Base-by-base conservation (phyloP, 2,113 vertebrate species). In the Nycticryphes semicollaris region DNA sequence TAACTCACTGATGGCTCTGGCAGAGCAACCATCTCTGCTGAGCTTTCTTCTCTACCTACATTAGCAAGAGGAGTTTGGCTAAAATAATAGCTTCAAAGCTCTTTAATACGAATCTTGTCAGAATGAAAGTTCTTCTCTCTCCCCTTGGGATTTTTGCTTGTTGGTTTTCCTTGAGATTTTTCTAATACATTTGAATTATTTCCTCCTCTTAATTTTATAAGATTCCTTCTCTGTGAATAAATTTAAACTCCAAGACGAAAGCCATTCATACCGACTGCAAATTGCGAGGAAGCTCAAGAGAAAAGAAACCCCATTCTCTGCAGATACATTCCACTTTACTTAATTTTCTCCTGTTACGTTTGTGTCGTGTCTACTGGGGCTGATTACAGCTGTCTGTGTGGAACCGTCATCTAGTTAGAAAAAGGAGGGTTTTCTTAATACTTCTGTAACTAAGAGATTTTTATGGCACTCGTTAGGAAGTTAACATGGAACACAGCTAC, bases 11-110 rank as follows among this genome's bases (percentile, higher is more conserved):
- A 31, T 72, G 39, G n/a, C 62, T 87, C 77, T 75, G 87, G 57
- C 77, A 90, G 66, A 82, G 67, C 39, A 93, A 87, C 67, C 33
- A 21, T 94, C 87, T 91, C 78, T 79, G 43, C 50, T 66, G 78
- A 85, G 73, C 7, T 51, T 91, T 63, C 41, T 57, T 24, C 15
- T 85, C 70, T 77, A 5, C 66, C 93, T 77, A 79, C 59, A 59
- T 92, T 54, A 84, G 24, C 59, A 83, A 50, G 8, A 20, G 82
- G 68, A 84, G 12, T 89, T 93, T 4, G 10, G 27, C 37, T 84
- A 28, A 90, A 92, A 90, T 66, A 84, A 96, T 14, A 83, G 23
- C 62, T 79, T 83, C 62, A 79, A 92, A 90, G 35, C 28, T 80
- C 83, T 56, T 70, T 45, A 20, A 43, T 76, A 68, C 48, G 85